These are phyloP conservation scores for Netelia melanura DNA, from an alignment of 2,888 invertebrate genomes.

Conservation along the genomic window DNA sequence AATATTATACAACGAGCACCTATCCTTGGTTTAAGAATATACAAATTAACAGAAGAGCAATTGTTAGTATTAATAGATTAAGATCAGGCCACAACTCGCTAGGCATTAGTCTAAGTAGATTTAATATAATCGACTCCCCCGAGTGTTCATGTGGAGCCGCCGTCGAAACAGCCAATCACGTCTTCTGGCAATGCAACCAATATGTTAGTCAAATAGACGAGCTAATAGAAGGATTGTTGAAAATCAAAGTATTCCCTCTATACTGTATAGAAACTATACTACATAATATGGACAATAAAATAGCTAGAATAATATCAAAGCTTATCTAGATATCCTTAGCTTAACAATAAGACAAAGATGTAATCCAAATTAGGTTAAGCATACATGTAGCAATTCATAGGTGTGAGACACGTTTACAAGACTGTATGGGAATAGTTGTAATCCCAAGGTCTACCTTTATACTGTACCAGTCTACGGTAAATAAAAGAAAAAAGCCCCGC, in stretches of 20 bases:
- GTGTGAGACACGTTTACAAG: too few relatives aligned
- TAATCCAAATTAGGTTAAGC: too few relatives aligned
- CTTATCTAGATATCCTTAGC: too few relatives aligned
- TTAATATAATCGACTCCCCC: background rate
- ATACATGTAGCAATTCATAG: too few relatives aligned
- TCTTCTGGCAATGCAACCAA: background rate
- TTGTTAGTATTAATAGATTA: background rate
- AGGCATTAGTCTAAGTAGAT: background rate
- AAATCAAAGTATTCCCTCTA: background rate
- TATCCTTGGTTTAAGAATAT: background rate
- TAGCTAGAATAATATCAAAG: too few relatives aligned
- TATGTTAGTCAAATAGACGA: background rate
- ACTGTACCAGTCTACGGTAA: too few relatives aligned
- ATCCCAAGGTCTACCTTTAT: too few relatives aligned
- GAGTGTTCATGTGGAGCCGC: background rate
- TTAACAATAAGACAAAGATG: too few relatives aligned
- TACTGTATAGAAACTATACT: background rate
- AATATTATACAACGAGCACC: background rate
- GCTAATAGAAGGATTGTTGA: background rate
- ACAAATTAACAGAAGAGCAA: background rate
- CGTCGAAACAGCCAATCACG: background rate
- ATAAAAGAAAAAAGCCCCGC: too few relatives aligned
- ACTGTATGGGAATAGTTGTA: too few relatives aligned
- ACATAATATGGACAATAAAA: background rate
- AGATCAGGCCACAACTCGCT: background rate